Conservation (phyloP, 35 echinoderm and acorn worm genomes). For the Chiridota heheva region DNA sequence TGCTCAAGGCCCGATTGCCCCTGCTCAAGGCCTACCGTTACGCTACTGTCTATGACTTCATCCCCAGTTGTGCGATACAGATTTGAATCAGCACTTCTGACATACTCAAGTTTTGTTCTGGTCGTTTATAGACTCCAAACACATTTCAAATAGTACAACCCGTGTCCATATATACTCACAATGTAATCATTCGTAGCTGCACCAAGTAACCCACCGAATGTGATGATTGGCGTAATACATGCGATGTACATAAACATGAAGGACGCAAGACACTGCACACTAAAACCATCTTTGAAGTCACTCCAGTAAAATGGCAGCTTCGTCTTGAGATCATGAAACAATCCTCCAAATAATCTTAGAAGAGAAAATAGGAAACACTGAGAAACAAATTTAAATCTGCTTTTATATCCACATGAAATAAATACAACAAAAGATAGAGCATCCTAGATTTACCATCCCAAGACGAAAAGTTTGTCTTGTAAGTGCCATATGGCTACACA, state of each 20-base stretch:
- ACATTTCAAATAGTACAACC: too few relatives aligned
- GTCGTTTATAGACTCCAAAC: too few relatives aligned
- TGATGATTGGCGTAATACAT: slow-evolving; percentile 88
- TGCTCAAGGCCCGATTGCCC: too few relatives aligned
- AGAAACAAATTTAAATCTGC: neutral
- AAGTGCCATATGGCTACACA: too few relatives aligned
- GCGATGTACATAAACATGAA: slow-evolving; percentile 98
- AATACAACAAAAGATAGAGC: neutral
- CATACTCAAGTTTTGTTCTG: too few relatives aligned
- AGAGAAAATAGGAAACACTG: neutral
- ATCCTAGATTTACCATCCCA: neutral
- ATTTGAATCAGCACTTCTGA: too few relatives aligned
- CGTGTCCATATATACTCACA: slow-evolving; percentile 73
- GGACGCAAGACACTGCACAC: slow-evolving; percentile 77
- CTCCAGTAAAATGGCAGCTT: slow-evolving; percentile 67
- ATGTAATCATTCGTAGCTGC: slow-evolving; percentile 85
- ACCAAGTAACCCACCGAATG: slow-evolving; percentile 85
- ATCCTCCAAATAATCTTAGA: slow-evolving; percentile 70
- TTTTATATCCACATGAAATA: neutral
- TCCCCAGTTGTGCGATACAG: too few relatives aligned
- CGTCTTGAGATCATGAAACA: slow-evolving; percentile 72
- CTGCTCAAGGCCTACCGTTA: too few relatives aligned
- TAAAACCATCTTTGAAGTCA: slow-evolving; percentile 78
- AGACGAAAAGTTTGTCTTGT: neutral
- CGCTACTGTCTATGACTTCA: too few relatives aligned